These are phyloP conservation scores for Exaiptasia diaphana DNA, from an alignment of 64 coral and sea anemone genomes.

Conservation along the genomic window DNA sequence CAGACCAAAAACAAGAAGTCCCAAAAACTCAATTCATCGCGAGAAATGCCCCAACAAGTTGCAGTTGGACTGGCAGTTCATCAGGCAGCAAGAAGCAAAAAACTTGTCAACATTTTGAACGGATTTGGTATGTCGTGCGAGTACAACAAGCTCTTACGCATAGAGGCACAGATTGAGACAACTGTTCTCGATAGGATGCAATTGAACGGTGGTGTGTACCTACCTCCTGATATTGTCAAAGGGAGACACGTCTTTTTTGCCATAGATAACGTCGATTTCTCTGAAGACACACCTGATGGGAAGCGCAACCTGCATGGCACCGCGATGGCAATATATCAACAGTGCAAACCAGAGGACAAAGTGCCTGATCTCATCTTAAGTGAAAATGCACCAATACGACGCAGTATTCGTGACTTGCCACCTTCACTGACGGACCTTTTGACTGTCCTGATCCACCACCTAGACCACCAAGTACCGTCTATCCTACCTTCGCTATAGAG, in stretches of 20 bases:
- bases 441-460: slow-evolving; percentile 19
- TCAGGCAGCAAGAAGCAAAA: neutral
- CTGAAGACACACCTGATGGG: slow-evolving; percentile 32
- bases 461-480: slow-evolving; percentile 3
- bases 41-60: neutral
- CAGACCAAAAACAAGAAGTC: slow-evolving; percentile 28
- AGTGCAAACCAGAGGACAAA: slow-evolving; percentile 1
- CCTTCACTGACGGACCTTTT: neutral
- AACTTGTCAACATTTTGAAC: slow-evolving; percentile 2
- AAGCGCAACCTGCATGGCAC: slow-evolving; percentile 47
- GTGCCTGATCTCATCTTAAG: slow-evolving; percentile 21
- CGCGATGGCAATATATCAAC: slow-evolving; percentile 51
- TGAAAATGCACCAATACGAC: neutral
- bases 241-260: slow-evolving; percentile 45
- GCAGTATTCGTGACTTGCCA: slow-evolving; percentile 5
- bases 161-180: slow-evolving; percentile 38
- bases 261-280: slow-evolving; percentile 44
- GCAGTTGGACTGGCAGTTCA: neutral
- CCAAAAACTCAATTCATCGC: neutral
- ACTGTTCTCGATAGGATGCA: slow-evolving; percentile 21
- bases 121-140: slow-evolving; percentile 28
- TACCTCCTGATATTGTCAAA: slow-evolving; percentile 31
- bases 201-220: slow-evolving; percentile 8
- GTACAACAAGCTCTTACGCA: slow-evolving; percentile 27
- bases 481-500: slow-evolving; percentile 6